Evolutionary conservation across 37 sponge, comb jelly and placozoan species (phyloP).

Genomic region (Amphimedon queenslandica): DNA sequence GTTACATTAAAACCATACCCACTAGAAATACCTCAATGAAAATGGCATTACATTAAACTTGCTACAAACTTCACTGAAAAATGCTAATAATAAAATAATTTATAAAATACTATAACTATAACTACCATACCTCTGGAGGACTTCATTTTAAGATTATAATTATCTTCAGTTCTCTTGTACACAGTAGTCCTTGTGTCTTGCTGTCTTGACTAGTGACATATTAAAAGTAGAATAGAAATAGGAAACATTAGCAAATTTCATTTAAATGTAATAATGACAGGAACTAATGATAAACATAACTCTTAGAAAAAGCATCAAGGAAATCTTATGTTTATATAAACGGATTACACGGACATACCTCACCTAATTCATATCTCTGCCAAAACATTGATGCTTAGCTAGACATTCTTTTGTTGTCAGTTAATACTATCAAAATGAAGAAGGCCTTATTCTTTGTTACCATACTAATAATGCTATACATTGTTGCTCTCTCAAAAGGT

Average conservation of each 20-base stretch:
- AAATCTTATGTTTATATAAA: no score
- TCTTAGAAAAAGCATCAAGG: no score
- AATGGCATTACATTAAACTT: constrained; percentile 87
- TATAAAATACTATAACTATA: neutral
- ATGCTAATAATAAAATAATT: constrained; percentile 41
- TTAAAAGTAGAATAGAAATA: neutral
- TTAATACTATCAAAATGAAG: no score
- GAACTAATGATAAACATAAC: no score
- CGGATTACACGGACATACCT: no score
- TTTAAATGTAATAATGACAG: no score
- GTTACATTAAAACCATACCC: neutral
- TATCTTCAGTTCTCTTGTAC: constrained; percentile 73
- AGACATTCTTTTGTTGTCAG: no score
- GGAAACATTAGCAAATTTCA: neutral
- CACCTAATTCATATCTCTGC: no score
- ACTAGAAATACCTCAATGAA: constrained; percentile 65
- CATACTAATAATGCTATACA: no score
- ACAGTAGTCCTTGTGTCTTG: constrained; percentile 89
- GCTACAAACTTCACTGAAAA: constrained; percentile 85
- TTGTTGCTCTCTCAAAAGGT: no score
- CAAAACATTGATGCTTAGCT: no score
- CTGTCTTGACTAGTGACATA: constrained; percentile 41
- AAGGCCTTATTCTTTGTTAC: no score
- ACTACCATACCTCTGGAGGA: constrained; percentile 62
- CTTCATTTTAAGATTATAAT: constrained; percentile 94